Evolutionary conservation across 2,797 vertebrate species (phyloP), one percentile per base, ranked within the genome.

Genomic region (Arnoldichthys spilopterus): DNA sequence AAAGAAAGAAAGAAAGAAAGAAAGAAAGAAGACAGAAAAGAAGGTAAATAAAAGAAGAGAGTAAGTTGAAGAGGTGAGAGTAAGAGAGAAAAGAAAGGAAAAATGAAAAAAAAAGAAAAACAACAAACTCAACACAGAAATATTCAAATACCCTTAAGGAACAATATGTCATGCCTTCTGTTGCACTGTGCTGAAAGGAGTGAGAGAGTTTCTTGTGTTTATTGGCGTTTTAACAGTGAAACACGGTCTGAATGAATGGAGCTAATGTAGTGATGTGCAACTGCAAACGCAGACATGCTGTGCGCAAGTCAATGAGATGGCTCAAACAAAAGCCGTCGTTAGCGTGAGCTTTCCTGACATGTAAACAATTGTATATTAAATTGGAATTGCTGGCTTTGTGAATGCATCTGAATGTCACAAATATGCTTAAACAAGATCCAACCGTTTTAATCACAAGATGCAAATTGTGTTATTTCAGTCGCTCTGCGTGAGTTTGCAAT

Each of bases 341-440:
- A 82, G 37, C 66, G 67, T 75, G 6, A 64, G 62, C 62, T 26
- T 66, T 74, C 78, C 37, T 71, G 13, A 72, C 61, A 30, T 78
- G 72, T 64, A 76, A 83, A 78, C 56, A 24, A 79, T 8, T 62
- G 69, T 72, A 82, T 76, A 69, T 80, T 86, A 69, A 78, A 77
- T 62, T n/a, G n/a, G 69, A 77, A 72, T 59, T 63, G 78, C 53
- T 8, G 30, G 47, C 69, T 61, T 73, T 66, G 47, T 18, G 67
- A 77, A 83, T 22, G 62, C 68, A 63, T 77, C 54, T 45, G 54
- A 72, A 63, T 56, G 66, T 72, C 72, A 43, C 16, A 76, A 45
- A 77, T 79, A 68, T 40, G 69, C 62, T 76, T 81, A 67, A 68
- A 43, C 26, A 59, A 59, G 56, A 56, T 74, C 64, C 8, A 43